Percentiles rank a stretch among this genome's conserved stretches.
Conservation (phyloP, 1,140 invertebrate species). For the Eupeodes corollae region DNA sequence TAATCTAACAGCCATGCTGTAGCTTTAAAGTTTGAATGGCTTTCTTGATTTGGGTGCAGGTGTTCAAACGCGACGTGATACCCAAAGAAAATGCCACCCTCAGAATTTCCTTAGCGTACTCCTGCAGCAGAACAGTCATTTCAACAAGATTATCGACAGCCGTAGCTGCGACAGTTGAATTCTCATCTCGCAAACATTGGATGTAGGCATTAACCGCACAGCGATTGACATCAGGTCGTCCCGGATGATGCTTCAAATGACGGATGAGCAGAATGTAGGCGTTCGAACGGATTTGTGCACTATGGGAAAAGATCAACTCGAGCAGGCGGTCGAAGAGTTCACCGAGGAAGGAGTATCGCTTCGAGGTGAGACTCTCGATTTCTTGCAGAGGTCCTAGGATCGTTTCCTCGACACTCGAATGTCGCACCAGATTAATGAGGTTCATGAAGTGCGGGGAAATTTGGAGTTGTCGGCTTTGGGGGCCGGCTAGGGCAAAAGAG, state of each 20-base stretch:
- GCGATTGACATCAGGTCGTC: conserved; percentile 36
- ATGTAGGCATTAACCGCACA: conserved; percentile 63
- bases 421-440: conserved; percentile 28
- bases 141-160: conserved; percentile 75
- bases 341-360: conserved; percentile 54
- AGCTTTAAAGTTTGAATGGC: conserved; percentile 68
- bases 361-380: conserved; percentile 56
- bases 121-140: conserved; percentile 69
- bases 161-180: conserved; percentile 64
- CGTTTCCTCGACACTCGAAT: conserved; percentile 38
- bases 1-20: conserved; percentile 63
- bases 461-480: conserved; percentile 17
- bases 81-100: conserved; percentile 73
- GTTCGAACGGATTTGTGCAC: conserved; percentile 49
- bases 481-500: conserved; percentile 18
- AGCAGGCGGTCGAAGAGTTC: conserved; percentile 51
- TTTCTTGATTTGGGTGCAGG: conserved; percentile 64
- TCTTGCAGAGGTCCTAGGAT: conserved; percentile 54
- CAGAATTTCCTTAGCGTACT: conserved; percentile 66
- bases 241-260: conserved; percentile 54
- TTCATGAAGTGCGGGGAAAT: conserved; percentile 36
- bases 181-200: conserved; percentile 63
- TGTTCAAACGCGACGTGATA: conserved; percentile 65
- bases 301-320: conserved; percentile 48
- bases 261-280: conserved; percentile 53